Evolutionary conservation across 2,888 invertebrate species (phyloP), one percentile per base, ranked within the genome.

Genomic region (Diaperis boleti): DNA sequence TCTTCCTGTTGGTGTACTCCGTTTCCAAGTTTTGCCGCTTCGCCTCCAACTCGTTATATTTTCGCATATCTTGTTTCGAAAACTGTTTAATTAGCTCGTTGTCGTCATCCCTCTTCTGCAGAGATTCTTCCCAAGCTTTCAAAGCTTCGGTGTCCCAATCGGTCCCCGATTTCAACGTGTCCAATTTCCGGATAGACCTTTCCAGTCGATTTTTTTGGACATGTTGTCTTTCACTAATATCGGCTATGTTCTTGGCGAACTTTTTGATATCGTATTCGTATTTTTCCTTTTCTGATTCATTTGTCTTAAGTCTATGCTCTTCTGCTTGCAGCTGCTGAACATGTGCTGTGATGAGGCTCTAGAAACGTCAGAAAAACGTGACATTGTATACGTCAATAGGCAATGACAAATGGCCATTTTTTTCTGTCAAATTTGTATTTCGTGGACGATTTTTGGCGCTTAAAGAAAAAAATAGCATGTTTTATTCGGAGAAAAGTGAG

Each of bases 81-180:
- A 89, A 91, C 74, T 87, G 87, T 70, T 89, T 87, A 37, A 93
- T 86, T n/a, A 92, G 80, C 18, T 85, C 83, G 68, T 89, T 91
- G 61, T 91, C 89, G 45, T 88, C 87, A 35, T 90, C 87, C 29
- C 87, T 87, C 60, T 88, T 85, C 67, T 87, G 86, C 59, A 93
- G 83, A 0, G 89, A 87, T 37, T 90, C 88, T 17, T 89, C 87
- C 90, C 91, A 92, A 49, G 89, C 89, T 41, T 86, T 82, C 52
- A 92, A 76, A 0, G 89, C 89, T 11, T 86, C 87, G 17, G 86
- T 83, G 67, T 90, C 91, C 78, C 90, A 89, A 60, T 88, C 86
- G 1, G 92, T 88, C 68, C 87, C 87, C 17, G 83, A 82, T 71
- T 91, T 90, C 7, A 89, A 76, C 6, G 82, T 78, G 64, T 90